Base-by-base conservation (phyloP, 1,140 invertebrate genomes). In the Aporrectodea caliginosa region DNA sequence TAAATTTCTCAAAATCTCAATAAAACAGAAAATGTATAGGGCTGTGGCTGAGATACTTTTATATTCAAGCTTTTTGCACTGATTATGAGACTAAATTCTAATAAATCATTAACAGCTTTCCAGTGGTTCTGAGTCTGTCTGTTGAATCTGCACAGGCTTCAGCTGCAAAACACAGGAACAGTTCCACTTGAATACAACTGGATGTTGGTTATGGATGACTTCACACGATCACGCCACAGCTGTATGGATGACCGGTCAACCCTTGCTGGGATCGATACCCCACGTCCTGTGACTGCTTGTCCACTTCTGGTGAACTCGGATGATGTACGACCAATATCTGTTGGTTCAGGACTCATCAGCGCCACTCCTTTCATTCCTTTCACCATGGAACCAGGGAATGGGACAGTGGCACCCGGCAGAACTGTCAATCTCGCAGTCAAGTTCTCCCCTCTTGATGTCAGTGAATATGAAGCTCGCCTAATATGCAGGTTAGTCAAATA, bases 371-470 rank as follows among this genome's bases (percentile, higher is more conserved):
- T 87, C 76, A 77, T 86, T 6, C 88, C 88, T 30, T 88, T 88
- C 79, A 80, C 80, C 31, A 82, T 89, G 70, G 85, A 86, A 77
- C 88, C 88, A 14, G 82, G 83, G 43, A 86, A 80, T 82, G 88
- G 88, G 2, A 84, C 84, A 16, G 84, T 89, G 33, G 70, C 80
- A 1, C 79, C 84, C 16, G 86, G 86, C 12, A 87, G 86, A 78
- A 85, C 83, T 76, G 80, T 82, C 16, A 83, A 73, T n/a, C 84
- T 88, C 73, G 82, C 81, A 32, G 84, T 88, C 30, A 87, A 87
- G 81, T 88, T 88, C 82, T 85, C 87, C 80, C 88, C 88, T 16
- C 79, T 89, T n/a, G 86, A 88, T 83, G 83, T 87, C n/a, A 87
- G 85, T 80, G 87, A 88, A 30, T 88, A 85, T 84, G 86, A 88